Base-by-base conservation (phyloP, 37 sponge, comb jelly and placozoan genomes). In the Corticium candelabrum region DNA sequence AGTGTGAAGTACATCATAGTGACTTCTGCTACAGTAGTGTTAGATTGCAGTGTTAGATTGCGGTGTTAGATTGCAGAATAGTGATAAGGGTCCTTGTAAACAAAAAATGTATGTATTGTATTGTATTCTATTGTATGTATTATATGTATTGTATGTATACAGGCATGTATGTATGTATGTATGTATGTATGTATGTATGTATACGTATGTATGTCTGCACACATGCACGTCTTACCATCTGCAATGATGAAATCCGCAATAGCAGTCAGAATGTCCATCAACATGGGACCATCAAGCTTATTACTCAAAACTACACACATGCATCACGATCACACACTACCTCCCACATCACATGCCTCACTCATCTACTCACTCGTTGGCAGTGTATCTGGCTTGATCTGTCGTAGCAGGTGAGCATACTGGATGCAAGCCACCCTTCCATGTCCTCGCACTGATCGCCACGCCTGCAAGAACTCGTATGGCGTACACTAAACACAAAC, bases 391-490 rank as follows among this genome's bases (percentile, higher is more conserved):
- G 90, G 90, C 1, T 80, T 56, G 33, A 89, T 77, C 41, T 76
- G 78, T 40, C 50, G 31, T 31, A 89, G 85, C 67, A 87, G 75
- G 0, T 27, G 5, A 29, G 90, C 90, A 36, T 89, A 75, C 3
- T 80, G 73, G 21, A n/a, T 37, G 34, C 78, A 75, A 35, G 33
- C 30, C 40, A 84, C 81, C 41, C 71, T 69, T 3, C 69, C 57
- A 50, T 21, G 62, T 27, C 15, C 62, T 50, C 62, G 62, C 15
- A 83, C 34, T 37, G 85, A 37, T 35, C 80, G 83, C 90, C 90
- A 89, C 37, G 40, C 39, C 74, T 89, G 87, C 30, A 87, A 27
- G 67, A 83, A 89, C 74, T 87, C 90, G 76, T 69, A 86, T 11
- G 80, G 68, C 27, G 81, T 72, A 21, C 74, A 11, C 74, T 72